These are phyloP conservation scores for Rosalia funebris DNA, from an alignment of 2,888 invertebrate genomes.

Conservation along the genomic window DNA sequence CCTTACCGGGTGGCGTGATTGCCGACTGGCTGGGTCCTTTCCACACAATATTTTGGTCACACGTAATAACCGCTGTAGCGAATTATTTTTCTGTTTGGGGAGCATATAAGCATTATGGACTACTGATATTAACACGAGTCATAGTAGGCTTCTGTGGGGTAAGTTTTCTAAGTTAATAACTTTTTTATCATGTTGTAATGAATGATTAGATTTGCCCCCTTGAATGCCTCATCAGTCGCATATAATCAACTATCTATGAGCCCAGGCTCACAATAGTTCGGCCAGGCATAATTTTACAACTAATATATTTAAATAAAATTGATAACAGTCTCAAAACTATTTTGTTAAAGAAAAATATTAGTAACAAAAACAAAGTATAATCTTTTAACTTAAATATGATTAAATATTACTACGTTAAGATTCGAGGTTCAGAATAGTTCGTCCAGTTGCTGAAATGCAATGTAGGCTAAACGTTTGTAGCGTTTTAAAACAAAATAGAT, in stretches of 20 bases:
- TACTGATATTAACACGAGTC: constrained; percentile 67
- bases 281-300: too few species aligned
- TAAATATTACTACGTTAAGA: too few species aligned
- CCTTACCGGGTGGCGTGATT: constrained; percentile 36
- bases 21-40: constrained; percentile 44
- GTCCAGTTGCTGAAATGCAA: too few species aligned
- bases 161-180: constrained; percentile 50
- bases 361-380: too few species aligned
- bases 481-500: too few species aligned
- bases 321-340: too few species aligned
- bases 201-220: neutral
- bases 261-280: too few species aligned
- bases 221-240: neutral
- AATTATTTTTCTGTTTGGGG: constrained; percentile 66
- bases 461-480: too few species aligned
- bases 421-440: too few species aligned
- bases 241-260: neutral
- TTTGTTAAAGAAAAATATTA: too few species aligned
- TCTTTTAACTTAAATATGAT: too few species aligned
- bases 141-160: constrained; percentile 70
- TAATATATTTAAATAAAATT: too few species aligned
- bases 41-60: constrained; percentile 36
- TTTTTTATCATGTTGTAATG: neutral
- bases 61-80: constrained; percentile 29
- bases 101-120: constrained; percentile 66